phyloP scores from a whole-genome alignment of 2,113 vertebrate species.

The Ibidorhyncha struthersii region DNA sequence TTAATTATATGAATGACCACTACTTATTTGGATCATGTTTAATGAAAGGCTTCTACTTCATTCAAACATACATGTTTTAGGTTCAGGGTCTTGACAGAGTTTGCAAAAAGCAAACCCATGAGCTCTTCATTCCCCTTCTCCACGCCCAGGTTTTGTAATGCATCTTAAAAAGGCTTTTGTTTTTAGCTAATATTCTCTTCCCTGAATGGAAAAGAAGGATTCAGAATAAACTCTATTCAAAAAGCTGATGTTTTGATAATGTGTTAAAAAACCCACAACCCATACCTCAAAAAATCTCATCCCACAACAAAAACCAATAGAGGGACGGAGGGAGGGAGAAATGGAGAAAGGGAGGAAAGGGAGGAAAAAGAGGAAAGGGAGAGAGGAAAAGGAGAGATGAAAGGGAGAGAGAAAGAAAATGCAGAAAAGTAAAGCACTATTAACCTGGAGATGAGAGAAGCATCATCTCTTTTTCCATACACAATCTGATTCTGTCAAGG shows the following conservation, averaged over 20 bases:
- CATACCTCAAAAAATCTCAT: background rate
- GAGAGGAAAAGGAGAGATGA: accelerated
- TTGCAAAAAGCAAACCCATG: background rate
- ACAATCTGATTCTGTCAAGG: conserved; percentile 53
- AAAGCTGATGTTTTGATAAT: background rate
- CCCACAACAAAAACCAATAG: background rate
- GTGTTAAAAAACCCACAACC: background rate
- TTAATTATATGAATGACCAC: background rate
- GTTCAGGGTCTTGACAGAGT: background rate
- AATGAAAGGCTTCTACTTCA: background rate
- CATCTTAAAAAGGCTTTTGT: background rate
- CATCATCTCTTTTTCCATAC: conserved; percentile 39
- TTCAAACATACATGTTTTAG: background rate
- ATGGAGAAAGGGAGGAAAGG: no score
- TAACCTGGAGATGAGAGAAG: conserved; percentile 21
- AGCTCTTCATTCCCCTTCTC: background rate
- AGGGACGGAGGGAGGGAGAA: no score
- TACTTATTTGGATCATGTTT: background rate
- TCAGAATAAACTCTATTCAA: background rate
- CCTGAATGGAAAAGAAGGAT: background rate
- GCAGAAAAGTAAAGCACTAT: background rate
- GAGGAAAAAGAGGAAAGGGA: no score
- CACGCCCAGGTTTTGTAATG: background rate
- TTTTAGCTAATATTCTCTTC: background rate
- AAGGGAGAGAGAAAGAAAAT: no score